Evolutionary conservation across 2,888 invertebrate species (phyloP).

Genomic region (Emmelina monodactyla): DNA sequence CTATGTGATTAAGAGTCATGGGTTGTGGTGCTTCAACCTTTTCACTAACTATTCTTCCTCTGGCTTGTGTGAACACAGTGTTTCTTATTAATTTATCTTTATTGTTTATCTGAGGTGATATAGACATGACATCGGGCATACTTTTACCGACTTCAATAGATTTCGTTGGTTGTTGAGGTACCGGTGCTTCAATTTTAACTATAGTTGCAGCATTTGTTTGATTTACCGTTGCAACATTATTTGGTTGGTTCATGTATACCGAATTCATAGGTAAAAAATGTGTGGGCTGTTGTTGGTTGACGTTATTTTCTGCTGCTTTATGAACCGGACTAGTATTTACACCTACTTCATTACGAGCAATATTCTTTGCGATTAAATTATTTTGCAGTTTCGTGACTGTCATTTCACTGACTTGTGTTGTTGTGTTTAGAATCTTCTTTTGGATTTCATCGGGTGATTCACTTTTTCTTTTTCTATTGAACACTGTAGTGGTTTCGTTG

Average conservation of each 20-base stretch:
- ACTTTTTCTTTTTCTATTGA: slow-evolving; percentile 41
- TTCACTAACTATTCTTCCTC: slow-evolving; percentile 32
- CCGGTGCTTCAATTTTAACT: slow-evolving; percentile 1
- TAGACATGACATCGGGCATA: slow-evolving; percentile 11
- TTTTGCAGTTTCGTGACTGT: slow-evolving; percentile 14
- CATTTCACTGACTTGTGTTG: slow-evolving; percentile 14
- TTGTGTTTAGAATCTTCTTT: slow-evolving; percentile 23
- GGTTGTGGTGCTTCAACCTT: slow-evolving; percentile 4
- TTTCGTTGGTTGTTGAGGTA: background rate
- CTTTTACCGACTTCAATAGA: slow-evolving; percentile 6
- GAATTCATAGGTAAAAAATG: too few species aligned
- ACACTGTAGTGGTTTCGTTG: slow-evolving; percentile 8
- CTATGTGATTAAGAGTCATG: background rate
- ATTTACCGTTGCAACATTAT: too few species aligned
- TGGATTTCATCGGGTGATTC: slow-evolving; percentile 43
- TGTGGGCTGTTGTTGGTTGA: too few species aligned
- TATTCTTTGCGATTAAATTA: slow-evolving; percentile 21
- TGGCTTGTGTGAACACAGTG: slow-evolving; percentile 49
- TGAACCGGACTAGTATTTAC: slow-evolving; percentile 8
- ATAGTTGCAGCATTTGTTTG: slow-evolving; percentile 11
- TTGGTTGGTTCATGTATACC: too few species aligned
- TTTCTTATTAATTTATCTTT: slow-evolving; percentile 45
- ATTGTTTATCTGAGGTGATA: slow-evolving; percentile 17
- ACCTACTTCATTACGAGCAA: slow-evolving; percentile 21
- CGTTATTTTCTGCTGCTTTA: background rate